Base-by-base conservation (phyloP, 37 sponge, comb jelly and placozoan genomes). In the Eunapius fragilis region DNA sequence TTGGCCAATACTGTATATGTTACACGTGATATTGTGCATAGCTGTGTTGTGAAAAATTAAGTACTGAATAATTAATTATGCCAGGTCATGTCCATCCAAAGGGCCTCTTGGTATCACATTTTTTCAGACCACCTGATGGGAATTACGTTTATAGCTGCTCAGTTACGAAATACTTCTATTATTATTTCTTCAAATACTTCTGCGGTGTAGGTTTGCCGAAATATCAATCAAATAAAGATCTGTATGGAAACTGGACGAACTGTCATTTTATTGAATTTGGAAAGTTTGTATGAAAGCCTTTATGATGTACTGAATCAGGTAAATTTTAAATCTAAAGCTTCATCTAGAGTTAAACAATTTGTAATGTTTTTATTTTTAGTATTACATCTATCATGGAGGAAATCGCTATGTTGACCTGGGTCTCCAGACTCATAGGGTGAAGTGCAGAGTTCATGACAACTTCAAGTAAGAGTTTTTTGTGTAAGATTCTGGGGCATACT, bases 291-390 rank as follows among this genome's bases (percentile, higher is more conserved):
- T 80, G 98, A 97, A 85, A 97, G 98, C 81, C 82, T 97, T 48
- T 97, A 97, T 85, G 98, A 97, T 79, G 93, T 91, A 24, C 89
- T 97, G n/a, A 97, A 97, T 67, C 98, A 97, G 84, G 87, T 69
- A 35, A 25, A 7, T 0, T 19, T 37, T 37, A 84, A 68, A 49
- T 48, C 26, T 25, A 3, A 17, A 78, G 79, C n/a, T 78, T 71
- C 71, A 48, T n/a, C 79, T 17, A 78, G 58, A n/a, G n/a, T n/a
- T 81, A 28, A 11, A 33, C 25, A 19, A 80, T 36, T 31, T 77
- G n/a, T 77, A 75, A 24, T 26, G 17, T 78, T 22, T 72, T 22
- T 26, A 17, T 69, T 27, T 80, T 25, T 77, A 88, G 90, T 95
- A 95, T 47, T 95, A 95, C 85, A 95, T 89, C 47, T 37, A 89